These are phyloP conservation scores for Blastobasis adustella DNA, from an alignment of 2,888 invertebrate genomes.

Conservation along the genomic window DNA sequence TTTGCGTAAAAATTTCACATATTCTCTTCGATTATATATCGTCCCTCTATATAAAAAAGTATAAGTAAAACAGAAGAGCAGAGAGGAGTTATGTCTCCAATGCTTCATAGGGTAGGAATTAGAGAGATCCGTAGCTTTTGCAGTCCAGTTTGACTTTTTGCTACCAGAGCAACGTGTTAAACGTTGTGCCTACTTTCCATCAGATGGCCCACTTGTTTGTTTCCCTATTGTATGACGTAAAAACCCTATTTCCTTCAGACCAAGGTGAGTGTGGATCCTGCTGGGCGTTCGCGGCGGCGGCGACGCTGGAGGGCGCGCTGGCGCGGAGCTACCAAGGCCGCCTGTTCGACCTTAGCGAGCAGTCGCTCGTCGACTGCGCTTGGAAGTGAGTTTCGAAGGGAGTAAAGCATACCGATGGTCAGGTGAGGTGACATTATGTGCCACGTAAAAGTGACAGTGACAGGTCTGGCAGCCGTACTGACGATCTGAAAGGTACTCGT, in stretches of 20 bases:
- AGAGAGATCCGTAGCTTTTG: background rate
- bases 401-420: too few species aligned
- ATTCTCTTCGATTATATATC: too few species aligned
- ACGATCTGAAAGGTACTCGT: too few species aligned
- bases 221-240: background rate
- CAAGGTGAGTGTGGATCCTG: conserved; percentile 41
- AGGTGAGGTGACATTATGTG: too few species aligned
- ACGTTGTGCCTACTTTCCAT: background rate
- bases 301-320: conserved; percentile 36
- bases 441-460: too few species aligned
- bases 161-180: background rate
- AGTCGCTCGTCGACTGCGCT: conserved; percentile 43
- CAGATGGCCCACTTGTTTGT: background rate
- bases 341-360: conserved; percentile 38
- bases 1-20: too few species aligned
- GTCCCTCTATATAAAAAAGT: too few species aligned
- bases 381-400: too few species aligned
- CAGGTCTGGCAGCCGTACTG: too few species aligned
- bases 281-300: conserved; percentile 38
- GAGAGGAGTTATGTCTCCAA: background rate
- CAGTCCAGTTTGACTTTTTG: background rate
- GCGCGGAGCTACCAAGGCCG: conserved; percentile 30
- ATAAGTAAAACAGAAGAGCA: background rate
- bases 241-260: conserved; percentile 18
- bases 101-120: background rate